Evolutionary conservation across 2,797 vertebrate genomes (phyloP).

Genomic region (Acanthurus lineatus): DNA sequence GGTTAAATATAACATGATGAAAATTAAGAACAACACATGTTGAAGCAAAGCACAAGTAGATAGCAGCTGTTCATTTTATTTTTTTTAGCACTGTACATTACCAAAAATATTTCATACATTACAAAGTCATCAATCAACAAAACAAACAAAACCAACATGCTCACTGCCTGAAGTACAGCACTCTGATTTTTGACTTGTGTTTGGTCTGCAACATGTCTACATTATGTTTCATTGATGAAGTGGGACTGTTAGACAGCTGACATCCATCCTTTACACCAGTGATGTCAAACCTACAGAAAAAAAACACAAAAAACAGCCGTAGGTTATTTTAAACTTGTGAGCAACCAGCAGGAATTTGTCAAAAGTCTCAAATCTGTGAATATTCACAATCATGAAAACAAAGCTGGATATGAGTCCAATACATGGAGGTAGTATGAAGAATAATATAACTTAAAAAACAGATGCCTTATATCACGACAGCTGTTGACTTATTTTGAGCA

Average conservation of each 20-base stretch:
- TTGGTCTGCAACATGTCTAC: slow-evolving; percentile 10
- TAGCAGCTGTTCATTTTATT: slow-evolving; percentile 72
- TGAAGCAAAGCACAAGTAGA: background rate
- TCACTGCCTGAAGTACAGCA: slow-evolving; percentile 26
- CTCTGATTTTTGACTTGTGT: background rate
- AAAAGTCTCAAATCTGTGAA: too few relatives aligned
- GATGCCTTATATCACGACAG: too few relatives aligned
- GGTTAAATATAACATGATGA: background rate
- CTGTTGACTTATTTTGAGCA: too few relatives aligned
- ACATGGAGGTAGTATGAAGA: too few relatives aligned
- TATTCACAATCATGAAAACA: too few relatives aligned
- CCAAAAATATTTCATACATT: slow-evolving; percentile 42
- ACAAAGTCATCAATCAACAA: slow-evolving; percentile 24
- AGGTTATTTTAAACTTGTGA: too few relatives aligned
- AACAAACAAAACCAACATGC: slow-evolving; percentile 28
- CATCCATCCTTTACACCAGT: slow-evolving; percentile 68
- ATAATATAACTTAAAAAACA: too few relatives aligned
- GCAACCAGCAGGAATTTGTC: too few relatives aligned
- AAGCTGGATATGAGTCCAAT: too few relatives aligned
- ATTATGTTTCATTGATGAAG: slow-evolving; percentile 12
- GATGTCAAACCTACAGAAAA: slow-evolving; percentile 76
- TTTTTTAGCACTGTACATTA: slow-evolving; percentile 49
- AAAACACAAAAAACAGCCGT: background rate
- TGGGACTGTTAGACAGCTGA: slow-evolving; percentile 2
- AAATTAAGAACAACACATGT: background rate